phyloP scores from a whole-genome alignment of 2,888 invertebrate genomes.

The Strigamia transsilvanica region DNA sequence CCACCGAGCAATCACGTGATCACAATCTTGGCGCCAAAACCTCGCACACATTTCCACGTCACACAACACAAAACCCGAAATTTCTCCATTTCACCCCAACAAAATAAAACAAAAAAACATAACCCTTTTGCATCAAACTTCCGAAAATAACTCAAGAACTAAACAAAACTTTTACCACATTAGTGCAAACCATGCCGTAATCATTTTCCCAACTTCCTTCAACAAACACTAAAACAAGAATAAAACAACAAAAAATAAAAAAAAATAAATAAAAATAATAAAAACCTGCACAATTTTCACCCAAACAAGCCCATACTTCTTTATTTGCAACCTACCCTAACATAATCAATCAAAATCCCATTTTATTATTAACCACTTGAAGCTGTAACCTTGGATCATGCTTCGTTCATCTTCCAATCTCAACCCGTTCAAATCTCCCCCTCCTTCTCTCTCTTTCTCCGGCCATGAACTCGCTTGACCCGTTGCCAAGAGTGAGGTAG shows the following conservation, averaged over 20 bases:
- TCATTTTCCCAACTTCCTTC: neutral
- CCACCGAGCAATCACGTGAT: neutral
- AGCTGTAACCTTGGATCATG: conserved; percentile 33
- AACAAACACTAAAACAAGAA: conserved; percentile 9
- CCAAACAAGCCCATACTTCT: neutral
- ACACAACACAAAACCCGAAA: neutral
- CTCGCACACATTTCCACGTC: neutral
- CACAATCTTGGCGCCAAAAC: neutral
- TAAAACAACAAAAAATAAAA: neutral
- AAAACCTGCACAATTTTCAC: neutral
- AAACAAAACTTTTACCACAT: conserved; percentile 1
- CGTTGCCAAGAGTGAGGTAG: conserved; percentile 45
- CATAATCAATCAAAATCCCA: conserved; percentile 40
- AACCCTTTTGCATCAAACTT: no score
- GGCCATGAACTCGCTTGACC: conserved; percentile 49
- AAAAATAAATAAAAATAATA: no score
- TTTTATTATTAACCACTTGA: conserved; percentile 49
- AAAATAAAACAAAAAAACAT: neutral
- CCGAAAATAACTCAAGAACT: neutral
- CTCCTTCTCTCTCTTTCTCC: conserved; percentile 22
- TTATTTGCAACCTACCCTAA: neutral
- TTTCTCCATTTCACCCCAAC: neutral
- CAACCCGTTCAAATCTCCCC: conserved; percentile 48
- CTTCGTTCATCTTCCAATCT: conserved; percentile 40
- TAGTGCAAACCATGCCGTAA: neutral